phyloP scores from a whole-genome alignment of 2,797 vertebrate genomes.

The Macropus fuliginosus region DNA sequence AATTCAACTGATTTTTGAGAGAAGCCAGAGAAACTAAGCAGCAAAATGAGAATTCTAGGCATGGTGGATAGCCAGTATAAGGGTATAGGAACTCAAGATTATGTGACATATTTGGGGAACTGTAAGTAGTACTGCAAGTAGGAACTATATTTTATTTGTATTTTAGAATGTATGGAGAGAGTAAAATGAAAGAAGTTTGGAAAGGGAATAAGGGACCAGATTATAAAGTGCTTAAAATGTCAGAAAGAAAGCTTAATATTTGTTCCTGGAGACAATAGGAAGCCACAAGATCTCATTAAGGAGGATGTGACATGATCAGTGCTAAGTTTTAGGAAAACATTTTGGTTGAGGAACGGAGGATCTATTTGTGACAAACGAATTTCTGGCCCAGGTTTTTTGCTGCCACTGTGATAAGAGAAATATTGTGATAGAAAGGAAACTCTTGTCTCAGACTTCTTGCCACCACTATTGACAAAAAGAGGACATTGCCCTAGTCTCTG shows the following conservation, averaged over 20 bases:
- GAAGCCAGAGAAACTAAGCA: not conserved
- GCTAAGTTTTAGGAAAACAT: not conserved
- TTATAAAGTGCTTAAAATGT: not conserved
- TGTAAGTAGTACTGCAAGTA: not conserved
- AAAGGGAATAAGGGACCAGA: not conserved
- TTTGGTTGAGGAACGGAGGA: not conserved
- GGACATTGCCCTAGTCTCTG: not conserved
- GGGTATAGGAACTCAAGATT: not conserved
- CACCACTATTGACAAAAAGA: not conserved
- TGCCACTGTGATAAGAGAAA: not conserved
- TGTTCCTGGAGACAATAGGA: not conserved
- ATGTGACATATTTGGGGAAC: not conserved
- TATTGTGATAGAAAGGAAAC: not conserved
- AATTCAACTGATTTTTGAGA: not conserved
- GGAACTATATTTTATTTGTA: not conserved
- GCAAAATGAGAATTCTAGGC: not conserved
- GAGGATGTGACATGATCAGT: not conserved
- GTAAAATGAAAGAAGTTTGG: not conserved
- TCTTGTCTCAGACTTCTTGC: not conserved
- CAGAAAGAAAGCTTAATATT: not conserved
- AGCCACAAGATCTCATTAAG: not conserved
- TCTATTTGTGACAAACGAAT: not conserved
- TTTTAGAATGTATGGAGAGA: not conserved
- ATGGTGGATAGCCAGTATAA: not conserved
- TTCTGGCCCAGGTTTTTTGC: not conserved